phyloP scores from a whole-genome alignment of 2,113 vertebrate genomes.

The Stegastes partitus region DNA sequence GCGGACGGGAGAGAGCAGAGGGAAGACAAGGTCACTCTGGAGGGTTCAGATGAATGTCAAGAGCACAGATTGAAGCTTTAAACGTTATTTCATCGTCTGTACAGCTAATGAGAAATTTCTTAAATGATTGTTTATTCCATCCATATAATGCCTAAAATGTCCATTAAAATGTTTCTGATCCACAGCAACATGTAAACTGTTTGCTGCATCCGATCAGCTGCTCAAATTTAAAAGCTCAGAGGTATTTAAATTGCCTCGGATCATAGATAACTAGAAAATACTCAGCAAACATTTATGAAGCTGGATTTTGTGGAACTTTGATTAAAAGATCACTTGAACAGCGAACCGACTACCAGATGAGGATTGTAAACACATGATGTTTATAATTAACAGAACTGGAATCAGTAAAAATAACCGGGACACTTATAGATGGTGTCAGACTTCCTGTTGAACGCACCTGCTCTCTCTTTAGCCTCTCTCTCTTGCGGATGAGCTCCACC shows the following conservation, averaged over 20 bases:
- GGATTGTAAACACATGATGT: background rate
- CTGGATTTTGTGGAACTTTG: background rate
- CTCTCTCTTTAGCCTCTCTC: constrained; percentile 97
- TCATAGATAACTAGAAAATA: background rate
- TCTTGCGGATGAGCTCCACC: constrained; percentile 96
- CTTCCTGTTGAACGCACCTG: constrained; percentile 84
- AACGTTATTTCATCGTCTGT: background rate
- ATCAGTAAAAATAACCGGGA: background rate
- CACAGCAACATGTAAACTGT: background rate
- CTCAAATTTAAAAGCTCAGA: too few species aligned
- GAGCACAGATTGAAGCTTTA: background rate
- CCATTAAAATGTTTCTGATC: background rate
- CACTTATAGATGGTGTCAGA: background rate
- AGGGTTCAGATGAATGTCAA: constrained; percentile 6
- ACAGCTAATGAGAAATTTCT: background rate
- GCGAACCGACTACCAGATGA: background rate
- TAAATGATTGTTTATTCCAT: background rate
- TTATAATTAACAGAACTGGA: background rate
- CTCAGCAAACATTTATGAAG: background rate
- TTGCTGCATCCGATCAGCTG: too few species aligned
- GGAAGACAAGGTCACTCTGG: constrained; percentile 14
- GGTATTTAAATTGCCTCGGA: too few species aligned
- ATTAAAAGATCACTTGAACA: background rate
- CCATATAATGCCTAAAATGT: background rate
- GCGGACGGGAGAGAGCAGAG: constrained; percentile 12